These are phyloP conservation scores for Xanthia togata DNA, from an alignment of 2,888 invertebrate species.

Conservation along the genomic window DNA sequence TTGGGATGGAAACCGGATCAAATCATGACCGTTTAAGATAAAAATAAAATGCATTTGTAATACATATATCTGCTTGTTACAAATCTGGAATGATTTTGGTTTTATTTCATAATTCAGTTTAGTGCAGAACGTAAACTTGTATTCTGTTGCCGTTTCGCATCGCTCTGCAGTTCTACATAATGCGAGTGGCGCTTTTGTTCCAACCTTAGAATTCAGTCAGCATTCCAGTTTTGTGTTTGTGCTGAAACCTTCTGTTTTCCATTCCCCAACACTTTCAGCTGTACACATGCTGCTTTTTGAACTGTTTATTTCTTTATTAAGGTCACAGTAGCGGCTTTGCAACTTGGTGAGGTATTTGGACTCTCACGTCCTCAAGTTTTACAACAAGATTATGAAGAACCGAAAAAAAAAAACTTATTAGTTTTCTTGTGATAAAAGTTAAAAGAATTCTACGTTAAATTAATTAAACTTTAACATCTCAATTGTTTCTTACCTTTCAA, in stretches of 20 bases:
- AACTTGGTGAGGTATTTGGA: neutral
- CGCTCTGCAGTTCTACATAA: conserved; percentile 1
- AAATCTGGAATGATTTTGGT: neutral
- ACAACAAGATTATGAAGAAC: neutral
- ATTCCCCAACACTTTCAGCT: conserved; percentile 15
- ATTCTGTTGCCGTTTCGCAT: conserved; percentile 2
- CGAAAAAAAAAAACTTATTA: neutral
- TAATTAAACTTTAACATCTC: neutral
- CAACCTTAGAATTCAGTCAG: conserved; percentile 15
- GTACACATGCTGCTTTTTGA: conserved; percentile 1
- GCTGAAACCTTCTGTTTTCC: conserved; percentile 30
- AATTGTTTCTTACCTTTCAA: neutral
- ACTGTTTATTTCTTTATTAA: conserved; percentile 6
- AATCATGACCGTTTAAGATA: neutral
- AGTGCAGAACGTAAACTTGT: neutral
- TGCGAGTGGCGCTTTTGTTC: conserved; percentile 20
- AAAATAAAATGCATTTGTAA: neutral
- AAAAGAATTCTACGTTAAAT: neutral
- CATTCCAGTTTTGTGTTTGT: conserved; percentile 9
- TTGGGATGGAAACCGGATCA: neutral
- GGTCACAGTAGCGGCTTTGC: neutral
- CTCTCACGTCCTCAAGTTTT: neutral
- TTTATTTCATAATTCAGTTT: conserved; percentile 3
- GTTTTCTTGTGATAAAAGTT: neutral
- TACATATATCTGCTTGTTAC: neutral